Percentiles rank a stretch among this genome's conserved stretches.
Evolutionary conservation across 2,888 invertebrate species (phyloP).

Genomic region (Ernsta delagoae): DNA sequence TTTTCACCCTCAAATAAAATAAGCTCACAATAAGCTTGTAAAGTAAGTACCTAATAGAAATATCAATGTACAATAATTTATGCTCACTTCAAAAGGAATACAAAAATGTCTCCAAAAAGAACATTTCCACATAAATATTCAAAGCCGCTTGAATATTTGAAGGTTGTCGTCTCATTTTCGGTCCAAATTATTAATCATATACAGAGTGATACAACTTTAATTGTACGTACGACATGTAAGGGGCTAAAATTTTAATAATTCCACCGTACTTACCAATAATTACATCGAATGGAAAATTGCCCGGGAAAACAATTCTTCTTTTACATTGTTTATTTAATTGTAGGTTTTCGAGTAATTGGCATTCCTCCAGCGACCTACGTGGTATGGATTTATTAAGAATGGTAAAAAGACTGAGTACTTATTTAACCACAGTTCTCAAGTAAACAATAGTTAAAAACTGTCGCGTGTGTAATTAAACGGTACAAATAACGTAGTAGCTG

Average conservation of each 20-base stretch:
- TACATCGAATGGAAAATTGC: background rate
- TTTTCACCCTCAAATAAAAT: too few species aligned
- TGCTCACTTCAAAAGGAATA: constrained; percentile 6
- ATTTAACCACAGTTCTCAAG: background rate
- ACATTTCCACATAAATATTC: constrained; percentile 13
- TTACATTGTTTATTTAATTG: background rate
- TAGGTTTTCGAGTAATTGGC: background rate
- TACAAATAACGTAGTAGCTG: too few species aligned
- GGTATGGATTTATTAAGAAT: background rate
- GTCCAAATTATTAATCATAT: constrained; percentile 24
- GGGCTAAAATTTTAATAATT: constrained; percentile 16
- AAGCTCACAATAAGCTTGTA: too few species aligned
- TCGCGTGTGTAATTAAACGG: background rate
- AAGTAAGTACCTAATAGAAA: too few species aligned
- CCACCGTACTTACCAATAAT: background rate
- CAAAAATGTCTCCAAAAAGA: constrained; percentile 10
- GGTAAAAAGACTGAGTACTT: background rate
- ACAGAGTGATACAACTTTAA: constrained; percentile 26
- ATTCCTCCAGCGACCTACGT: background rate
- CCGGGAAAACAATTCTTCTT: background rate
- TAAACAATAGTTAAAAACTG: background rate
- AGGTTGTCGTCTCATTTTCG: constrained; percentile 16
- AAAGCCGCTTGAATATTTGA: constrained; percentile 11
- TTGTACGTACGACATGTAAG: background rate
- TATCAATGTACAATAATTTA: too few species aligned